Base-by-base conservation (phyloP, 2,888 invertebrate genomes). In the Exephanes ischioxanthus region DNA sequence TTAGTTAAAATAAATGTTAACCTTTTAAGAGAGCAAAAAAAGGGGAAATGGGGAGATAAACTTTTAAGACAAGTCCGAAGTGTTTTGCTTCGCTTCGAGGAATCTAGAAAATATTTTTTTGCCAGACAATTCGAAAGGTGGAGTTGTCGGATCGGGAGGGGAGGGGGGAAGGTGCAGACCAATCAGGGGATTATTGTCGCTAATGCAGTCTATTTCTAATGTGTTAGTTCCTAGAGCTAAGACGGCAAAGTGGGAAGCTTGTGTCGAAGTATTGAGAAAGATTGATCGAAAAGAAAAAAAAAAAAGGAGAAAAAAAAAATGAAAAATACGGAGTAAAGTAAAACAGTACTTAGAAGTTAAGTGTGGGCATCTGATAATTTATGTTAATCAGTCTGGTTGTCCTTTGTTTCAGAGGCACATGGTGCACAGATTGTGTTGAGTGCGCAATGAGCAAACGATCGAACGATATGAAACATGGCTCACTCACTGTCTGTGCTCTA, bases 381-480 rank as follows among this genome's bases (percentile, higher is more conserved):
- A 92, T 93, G 89, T 93, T 93, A 93, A 93, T 94, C 93, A 94
- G 93, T 94, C 93, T 94, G 95, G 94, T 95, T 95, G 95, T 96
- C 95, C 95, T 94, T 94, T 95, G 96, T 95, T 97, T 97, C 97
- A 97, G 97, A 97, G 97, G 97, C 97, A 97, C 97, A 96, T 97
- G 97, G 90, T 93, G 93, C 93, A 94, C 93, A 93, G 93, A 92
- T 91, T 91, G 90, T 91, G 92, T 92, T 93, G 93, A 93, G 93
- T 93, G 93, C 91, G 93, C 93, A 92, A 93, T 93, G 93, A 92
- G 89, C 88, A 83, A 87, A 90, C 88, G 89, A 90, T 90, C 88
- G 88, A 90, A 89, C 87, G 84, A 86, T 81, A 85, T 84, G 71
- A 88, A 90, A 89, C 93, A 92, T 93, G 91, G 93, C 93, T 93